Evolutionary conservation across 2,888 invertebrate species (phyloP).

Genomic region (Archips xylosteana): DNA sequence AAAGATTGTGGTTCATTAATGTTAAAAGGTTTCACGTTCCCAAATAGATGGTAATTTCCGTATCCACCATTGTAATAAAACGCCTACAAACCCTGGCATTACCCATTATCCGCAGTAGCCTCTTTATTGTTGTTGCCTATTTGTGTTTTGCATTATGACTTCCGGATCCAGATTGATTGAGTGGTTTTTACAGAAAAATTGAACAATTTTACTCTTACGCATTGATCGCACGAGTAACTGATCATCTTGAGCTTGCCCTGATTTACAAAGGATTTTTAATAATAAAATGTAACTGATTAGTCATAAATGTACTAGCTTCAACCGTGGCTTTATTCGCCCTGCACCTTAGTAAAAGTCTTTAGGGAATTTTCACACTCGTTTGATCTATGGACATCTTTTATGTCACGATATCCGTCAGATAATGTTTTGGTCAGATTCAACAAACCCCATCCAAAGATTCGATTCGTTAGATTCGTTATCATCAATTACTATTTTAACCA

Average conservation of each 20-base stretch:
- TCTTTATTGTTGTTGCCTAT: neutral
- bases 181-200: neutral
- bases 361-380: too few relatives aligned
- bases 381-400: neutral
- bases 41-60: conserved; percentile 7
- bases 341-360: too few relatives aligned
- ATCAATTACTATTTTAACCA: too few relatives aligned
- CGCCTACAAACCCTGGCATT: neutral
- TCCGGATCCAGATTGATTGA: conserved; percentile 1
- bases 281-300: neutral
- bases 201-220: neutral
- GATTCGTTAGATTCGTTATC: too few relatives aligned
- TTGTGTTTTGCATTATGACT: neutral
- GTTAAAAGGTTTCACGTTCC: neutral
- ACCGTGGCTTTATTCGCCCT: too few relatives aligned
- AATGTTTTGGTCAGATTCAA: too few relatives aligned
- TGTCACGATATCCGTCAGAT: too few relatives aligned
- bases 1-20: neutral
- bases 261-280: neutral
- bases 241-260: neutral
- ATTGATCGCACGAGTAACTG: neutral
- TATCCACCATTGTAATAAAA: conserved; percentile 6
- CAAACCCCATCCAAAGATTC: too few relatives aligned
- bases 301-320: too few relatives aligned
- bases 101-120: neutral